A percentile compares a stretch with the other conserved stretches of the same genome.
phyloP scores from a whole-genome alignment of 2,888 invertebrate genomes.

The Ophioninae sp. region DNA sequence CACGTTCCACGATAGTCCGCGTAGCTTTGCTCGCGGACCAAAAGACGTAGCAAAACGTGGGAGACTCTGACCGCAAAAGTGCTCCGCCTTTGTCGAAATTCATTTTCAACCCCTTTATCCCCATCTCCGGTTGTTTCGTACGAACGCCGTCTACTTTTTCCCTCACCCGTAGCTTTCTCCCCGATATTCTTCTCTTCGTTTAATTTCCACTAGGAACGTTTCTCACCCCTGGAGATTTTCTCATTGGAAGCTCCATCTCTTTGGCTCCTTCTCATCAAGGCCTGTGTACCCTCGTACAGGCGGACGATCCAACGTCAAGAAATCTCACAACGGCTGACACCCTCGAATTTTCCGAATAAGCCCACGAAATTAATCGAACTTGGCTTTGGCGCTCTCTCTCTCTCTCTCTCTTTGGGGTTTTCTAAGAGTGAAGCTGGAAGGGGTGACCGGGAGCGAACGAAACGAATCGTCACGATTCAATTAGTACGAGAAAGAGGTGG shows the following conservation, averaged over 20 bases:
- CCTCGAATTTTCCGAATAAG: slow-evolving; percentile 43
- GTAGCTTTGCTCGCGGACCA: slow-evolving; percentile 1
- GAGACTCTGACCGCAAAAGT: slow-evolving; percentile 15
- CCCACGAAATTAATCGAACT: slow-evolving; percentile 56
- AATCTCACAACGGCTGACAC: slow-evolving; percentile 57
- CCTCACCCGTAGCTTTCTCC: background rate
- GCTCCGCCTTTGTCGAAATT: slow-evolving; percentile 58
- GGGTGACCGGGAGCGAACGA: background rate
- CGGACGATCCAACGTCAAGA: slow-evolving; percentile 54
- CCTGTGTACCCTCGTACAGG: slow-evolving; percentile 10
- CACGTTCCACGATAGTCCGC: background rate
- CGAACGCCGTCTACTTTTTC: background rate
- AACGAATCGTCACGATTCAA: slow-evolving; percentile 56
- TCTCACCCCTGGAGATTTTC: background rate
- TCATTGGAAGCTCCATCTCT: slow-evolving; percentile 4
- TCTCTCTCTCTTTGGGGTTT: no score
- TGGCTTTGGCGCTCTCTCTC: background rate
- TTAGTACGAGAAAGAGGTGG: slow-evolving; percentile 36
- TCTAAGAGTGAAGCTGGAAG: background rate
- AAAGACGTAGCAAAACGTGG: slow-evolving; percentile 25
- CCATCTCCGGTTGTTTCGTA: slow-evolving; percentile 12
- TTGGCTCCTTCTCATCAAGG: slow-evolving; percentile 45
- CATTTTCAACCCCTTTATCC: slow-evolving; percentile 50
- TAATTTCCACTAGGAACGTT: slow-evolving; percentile 27
- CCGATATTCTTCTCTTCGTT: slow-evolving; percentile 26